Percentiles rank a stretch among this genome's conserved stretches.
These are phyloP conservation scores for Orussus abietinus DNA, from an alignment of 1,140 invertebrate species.

Conservation along the genomic window DNA sequence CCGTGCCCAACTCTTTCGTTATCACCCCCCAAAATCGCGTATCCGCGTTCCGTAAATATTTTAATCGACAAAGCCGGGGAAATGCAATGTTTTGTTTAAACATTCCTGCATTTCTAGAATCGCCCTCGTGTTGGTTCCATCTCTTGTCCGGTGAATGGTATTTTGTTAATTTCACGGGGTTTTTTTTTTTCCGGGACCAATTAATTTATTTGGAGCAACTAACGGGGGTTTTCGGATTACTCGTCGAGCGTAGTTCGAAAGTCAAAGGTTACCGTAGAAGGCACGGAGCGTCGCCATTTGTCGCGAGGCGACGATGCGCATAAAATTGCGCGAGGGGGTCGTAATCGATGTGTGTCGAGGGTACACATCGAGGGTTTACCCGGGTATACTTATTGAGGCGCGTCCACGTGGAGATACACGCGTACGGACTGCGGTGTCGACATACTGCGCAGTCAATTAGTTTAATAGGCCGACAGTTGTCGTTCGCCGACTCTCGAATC, in stretches of 20 bases:
- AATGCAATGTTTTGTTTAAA: neutral
- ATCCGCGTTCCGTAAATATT: neutral
- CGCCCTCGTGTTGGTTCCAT: too few species aligned
- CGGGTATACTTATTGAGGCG: too few species aligned
- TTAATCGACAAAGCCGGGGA: slow-evolving; percentile 3
- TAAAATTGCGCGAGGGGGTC: slow-evolving; percentile 34
- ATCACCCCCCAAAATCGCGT: slow-evolving; percentile 1
- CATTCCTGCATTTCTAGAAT: too few species aligned
- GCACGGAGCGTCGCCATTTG: slow-evolving; percentile 16
- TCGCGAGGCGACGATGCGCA: slow-evolving; percentile 40
- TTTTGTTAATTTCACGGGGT: too few species aligned
- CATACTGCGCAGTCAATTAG: slow-evolving; percentile 51
- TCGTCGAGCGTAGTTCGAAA: slow-evolving; percentile 8
- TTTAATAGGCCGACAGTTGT: slow-evolving; percentile 54
- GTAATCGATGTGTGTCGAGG: slow-evolving; percentile 32
- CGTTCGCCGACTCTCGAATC: too few species aligned
- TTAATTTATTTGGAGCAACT: slow-evolving; percentile 9
- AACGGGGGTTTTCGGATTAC: slow-evolving; percentile 6
- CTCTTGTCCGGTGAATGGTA: too few species aligned
- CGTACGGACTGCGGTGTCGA: slow-evolving; percentile 26
- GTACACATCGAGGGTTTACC: too few species aligned
- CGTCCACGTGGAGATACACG: too few species aligned
- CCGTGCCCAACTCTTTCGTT: neutral
- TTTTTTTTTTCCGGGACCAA: slow-evolving; percentile 18
- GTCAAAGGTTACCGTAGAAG: slow-evolving; percentile 10